Evolutionary conservation across 2,797 vertebrate genomes (phyloP).

Genomic region (Phrynocephalus vlangalii): DNA sequence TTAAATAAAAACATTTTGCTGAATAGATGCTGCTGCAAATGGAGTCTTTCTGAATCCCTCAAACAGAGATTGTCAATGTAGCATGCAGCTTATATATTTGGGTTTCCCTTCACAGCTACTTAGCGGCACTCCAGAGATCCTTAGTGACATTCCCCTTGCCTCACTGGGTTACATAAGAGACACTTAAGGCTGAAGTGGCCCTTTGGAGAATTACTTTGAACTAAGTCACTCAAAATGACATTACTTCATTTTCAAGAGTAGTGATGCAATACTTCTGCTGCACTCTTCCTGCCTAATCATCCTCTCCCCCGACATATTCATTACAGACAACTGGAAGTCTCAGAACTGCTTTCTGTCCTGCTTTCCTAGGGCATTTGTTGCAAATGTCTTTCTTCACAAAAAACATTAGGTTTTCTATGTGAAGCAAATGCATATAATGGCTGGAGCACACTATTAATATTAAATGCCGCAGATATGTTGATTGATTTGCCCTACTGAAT

Average conservation of each 20-base stretch:
- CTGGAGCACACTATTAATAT: neutral
- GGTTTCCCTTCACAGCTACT: slow-evolving; percentile 43
- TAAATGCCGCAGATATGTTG: neutral
- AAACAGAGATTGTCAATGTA: neutral
- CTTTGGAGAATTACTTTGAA: slow-evolving; percentile 46
- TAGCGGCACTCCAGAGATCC: slow-evolving; percentile 44
- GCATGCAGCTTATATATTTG: slow-evolving; percentile 37
- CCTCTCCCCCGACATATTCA: neutral
- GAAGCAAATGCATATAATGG: neutral
- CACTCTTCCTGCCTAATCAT: slow-evolving; percentile 33
- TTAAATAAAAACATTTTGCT: neutral
- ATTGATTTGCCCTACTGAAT: neutral
- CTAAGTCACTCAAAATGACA: slow-evolving; percentile 18
- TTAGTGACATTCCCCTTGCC: slow-evolving; percentile 58
- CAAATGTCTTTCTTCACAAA: neutral
- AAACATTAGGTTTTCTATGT: neutral
- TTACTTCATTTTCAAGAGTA: slow-evolving; percentile 48
- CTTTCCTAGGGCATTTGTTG: slow-evolving; percentile 17
- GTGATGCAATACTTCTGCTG: slow-evolving; percentile 1
- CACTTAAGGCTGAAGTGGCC: slow-evolving; percentile 59
- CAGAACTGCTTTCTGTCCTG: slow-evolving; percentile 17
- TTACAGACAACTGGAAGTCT: slow-evolving; percentile 32
- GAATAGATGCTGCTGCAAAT: slow-evolving; percentile 19
- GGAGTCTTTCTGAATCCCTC: slow-evolving; percentile 1
- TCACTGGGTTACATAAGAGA: slow-evolving; percentile 60